These are phyloP conservation scores for Periphyllus acericola DNA, from an alignment of 2,888 invertebrate species.

Conservation along the genomic window DNA sequence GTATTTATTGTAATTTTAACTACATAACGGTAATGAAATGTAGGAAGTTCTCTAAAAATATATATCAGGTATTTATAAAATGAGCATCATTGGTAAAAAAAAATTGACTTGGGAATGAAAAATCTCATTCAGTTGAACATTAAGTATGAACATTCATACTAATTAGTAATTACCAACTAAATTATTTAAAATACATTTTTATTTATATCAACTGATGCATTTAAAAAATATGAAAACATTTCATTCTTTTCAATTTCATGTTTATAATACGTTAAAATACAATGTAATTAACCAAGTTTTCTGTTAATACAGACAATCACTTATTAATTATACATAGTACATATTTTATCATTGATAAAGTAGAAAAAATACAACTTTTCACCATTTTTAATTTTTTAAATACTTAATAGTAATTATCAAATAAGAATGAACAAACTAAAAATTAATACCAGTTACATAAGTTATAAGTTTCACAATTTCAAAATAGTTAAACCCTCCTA, in stretches of 20 bases:
- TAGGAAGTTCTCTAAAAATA: not conserved
- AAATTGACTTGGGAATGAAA: conserved; percentile 4
- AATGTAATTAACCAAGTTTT: not conserved
- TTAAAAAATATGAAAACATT: conserved; percentile 7
- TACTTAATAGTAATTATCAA: not conserved
- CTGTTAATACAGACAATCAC: not conserved
- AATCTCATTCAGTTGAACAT: not conserved
- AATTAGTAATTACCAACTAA: not conserved
- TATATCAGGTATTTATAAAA: not conserved
- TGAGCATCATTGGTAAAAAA: not conserved
- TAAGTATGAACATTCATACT: not conserved
- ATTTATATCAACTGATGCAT: conserved; percentile 29
- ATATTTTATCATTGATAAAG: not conserved
- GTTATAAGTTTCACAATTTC: not conserved
- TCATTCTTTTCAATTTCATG: not conserved
- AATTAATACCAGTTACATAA: not conserved
- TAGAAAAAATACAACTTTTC: conserved; percentile 25
- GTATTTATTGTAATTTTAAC: not conserved
- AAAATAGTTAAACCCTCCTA: not conserved
- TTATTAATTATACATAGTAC: not conserved
- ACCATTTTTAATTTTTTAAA: conserved; percentile 17
- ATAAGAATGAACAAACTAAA: not conserved
- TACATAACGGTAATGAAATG: not conserved
- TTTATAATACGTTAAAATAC: not conserved
- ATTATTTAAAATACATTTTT: not conserved